Base-by-base conservation (phyloP, 2,797 vertebrate species). In the Alauda arvensis region DNA sequence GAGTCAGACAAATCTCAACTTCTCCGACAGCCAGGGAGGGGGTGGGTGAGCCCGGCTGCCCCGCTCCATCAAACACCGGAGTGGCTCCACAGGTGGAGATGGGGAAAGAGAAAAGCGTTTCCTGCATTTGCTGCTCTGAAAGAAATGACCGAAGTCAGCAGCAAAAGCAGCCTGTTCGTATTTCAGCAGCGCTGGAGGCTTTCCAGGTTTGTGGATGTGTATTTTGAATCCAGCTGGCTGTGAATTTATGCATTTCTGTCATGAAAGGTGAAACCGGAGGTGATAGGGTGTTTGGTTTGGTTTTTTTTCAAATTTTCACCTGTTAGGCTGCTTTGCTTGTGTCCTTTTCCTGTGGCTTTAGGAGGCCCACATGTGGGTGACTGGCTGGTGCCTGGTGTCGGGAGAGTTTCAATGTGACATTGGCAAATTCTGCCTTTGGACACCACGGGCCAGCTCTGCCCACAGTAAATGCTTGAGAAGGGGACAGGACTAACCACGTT, bases 281-380 rank as follows among this genome's bases (percentile, higher is more conserved):
- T 39, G 34, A 26, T n/a, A 28, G 28, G 3, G 1, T 9, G n/a
- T n/a, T n/a, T n/a, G n/a, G n/a, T 25, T 31, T 40, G 40, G 39
- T 15, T 40, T 40, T 15, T 40, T 40, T 40, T 14, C 10, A 39
- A 26, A 33, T 91, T 53, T 74, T 52, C 37, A 34, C 23, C 31
- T 20, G 3, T 5, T 45, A 16, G 21, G 10, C 15, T 59, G 87
- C 42, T 61, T 76, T 12, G 18, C 49, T 68, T 59, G 10, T 56
- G 75, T 55, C 14, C 8, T 63, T 78, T 43, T 42, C 53, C 42
- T 34, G 6, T 61, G 46, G 39, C 14, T 78, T 75, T 37, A 45
- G 53, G 53, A 83, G 25, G 12, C 15, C 1, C 1, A 25, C 5
- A 1, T 0, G 0, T 18, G 52, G n/a, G 17, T n/a, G 43, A 34